Base-by-base conservation (phyloP, 2,113 vertebrate genomes). In the Mirza zaza region DNA sequence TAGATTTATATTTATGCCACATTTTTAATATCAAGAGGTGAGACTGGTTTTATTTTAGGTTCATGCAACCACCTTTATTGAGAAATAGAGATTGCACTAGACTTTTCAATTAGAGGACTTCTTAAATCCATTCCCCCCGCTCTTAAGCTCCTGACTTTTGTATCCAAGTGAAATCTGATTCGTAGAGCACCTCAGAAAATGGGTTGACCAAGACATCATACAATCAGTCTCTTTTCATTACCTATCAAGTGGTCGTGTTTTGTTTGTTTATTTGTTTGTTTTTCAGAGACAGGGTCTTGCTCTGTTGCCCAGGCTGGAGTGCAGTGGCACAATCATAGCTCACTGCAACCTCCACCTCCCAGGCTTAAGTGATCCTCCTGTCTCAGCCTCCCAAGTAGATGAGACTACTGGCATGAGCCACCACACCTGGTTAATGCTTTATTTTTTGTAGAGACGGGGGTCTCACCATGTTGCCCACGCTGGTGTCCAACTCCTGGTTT, bases 171-270 rank as follows among this genome's bases (percentile, higher is more conserved):
- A 94, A 42, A 63, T 83, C 29, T 79, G 42, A 82, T 59, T 80
- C 84, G 76, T 57, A 90, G 42, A 87, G 13, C 61, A 48, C 70
- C 61, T 93, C 39, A 48, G 63, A 93, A 95, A 90, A 87, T 81
- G 12, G 39, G 36, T 52, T 90, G 39, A 84, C 42, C 57, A 81
- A 61, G 34, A 76, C 88, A 88, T 48, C 52, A 81, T 65, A 95
- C 83, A 80, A 90, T 86, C 50, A 55, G 10, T 50, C 39, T 83
- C 20, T 82, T 57, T 94, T 27, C 15, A 86, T 95, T 90, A 71
- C 50, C 42, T 90, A 36, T 39, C 45, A 75, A 61, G 23, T 10
- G 25, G 23, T 61, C 18, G 23, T 61, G 23, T 61, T 23, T 61
- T 48, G 8, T 48, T 61, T 59, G 57, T 59, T 59, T 59, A 2